Evolutionary conservation across 2,113 vertebrate genomes (phyloP), one percentile per base, ranked within the genome.

Genomic region (Alosa alosa): DNA sequence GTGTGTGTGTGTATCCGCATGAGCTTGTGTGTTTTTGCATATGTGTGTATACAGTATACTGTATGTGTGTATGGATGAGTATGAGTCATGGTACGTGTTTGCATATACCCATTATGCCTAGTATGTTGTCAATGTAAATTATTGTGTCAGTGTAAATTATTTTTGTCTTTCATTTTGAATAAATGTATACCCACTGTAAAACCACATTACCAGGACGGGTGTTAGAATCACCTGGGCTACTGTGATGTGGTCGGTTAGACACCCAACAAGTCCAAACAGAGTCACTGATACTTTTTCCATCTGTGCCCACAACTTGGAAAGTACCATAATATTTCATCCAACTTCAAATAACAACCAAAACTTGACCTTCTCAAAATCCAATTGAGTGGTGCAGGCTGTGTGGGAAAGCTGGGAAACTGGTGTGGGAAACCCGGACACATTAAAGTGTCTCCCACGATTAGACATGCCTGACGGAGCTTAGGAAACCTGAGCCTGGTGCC

Each of bases 331-430:
- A 78, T 78, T 78, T 78, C 36, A 5, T 22, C 3, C 20, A 22
- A 60, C 18, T 60, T 20, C 18, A 20, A 60, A 18, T 60, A 60
- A 60, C 55, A 60, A 5, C 72, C 31, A 41, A 78, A 10, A 78
- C 72, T 36, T 78, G 72, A 78, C 72, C 72, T 78, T 31, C 72
- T 78, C 72, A 39, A 78, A 78, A 78, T 36, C 31, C 68, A 75
- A 75, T 36, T 75, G 68, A 39, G 31, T 17, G 15, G 72, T 78
- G 72, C 36, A 18, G 72, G 25, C 72, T 2, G 72, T 78, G 72
- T 39, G 72, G 72, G 25, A 78, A 39, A 39, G 31, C 36, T 22
- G 18, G 18, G 55, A 60, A 60, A 7, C 18, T 60, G 41, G 20
- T 60, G 55, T 60, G 20, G 6, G 18, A 60, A 39, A 41, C 72